Conservation (phyloP, 2,797 vertebrate genomes). For the Spea hammondii region DNA sequence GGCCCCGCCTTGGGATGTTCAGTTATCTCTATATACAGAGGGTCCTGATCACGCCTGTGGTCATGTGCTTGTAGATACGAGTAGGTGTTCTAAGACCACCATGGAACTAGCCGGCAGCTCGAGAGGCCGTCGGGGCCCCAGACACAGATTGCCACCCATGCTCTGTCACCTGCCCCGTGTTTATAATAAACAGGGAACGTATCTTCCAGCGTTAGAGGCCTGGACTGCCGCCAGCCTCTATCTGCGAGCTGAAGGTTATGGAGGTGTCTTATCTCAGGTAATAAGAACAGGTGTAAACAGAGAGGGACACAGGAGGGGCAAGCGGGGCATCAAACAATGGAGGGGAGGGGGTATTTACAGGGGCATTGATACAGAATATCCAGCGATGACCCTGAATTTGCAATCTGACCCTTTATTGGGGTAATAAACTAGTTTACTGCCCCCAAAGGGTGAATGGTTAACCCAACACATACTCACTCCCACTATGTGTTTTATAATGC, state of each 20-base stretch:
- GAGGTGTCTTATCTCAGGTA: constrained; percentile 25
- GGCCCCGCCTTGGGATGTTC: too few species aligned
- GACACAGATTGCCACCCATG: not conserved
- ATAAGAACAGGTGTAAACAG: not conserved
- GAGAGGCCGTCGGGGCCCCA: too few species aligned
- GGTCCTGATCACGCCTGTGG: too few species aligned
- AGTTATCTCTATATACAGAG: too few species aligned
- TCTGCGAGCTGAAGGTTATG: constrained; percentile 14
- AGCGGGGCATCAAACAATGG: too few species aligned
- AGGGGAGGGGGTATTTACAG: too few species aligned
- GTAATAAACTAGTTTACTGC: constrained; percentile 35
- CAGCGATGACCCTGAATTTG: not conserved
- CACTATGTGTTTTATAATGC: not conserved
- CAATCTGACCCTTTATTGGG: constrained; percentile 29
- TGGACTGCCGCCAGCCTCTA: too few species aligned
- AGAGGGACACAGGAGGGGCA: too few species aligned
- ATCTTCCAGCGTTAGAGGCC: too few species aligned
- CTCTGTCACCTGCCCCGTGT: constrained; percentile 8
- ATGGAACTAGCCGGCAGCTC: too few species aligned
- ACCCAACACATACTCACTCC: constrained; percentile 7
- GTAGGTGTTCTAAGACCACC: too few species aligned
- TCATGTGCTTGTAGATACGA: too few species aligned
- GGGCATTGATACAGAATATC: not conserved
- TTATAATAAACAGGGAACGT: constrained; percentile 19
- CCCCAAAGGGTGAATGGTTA: constrained; percentile 40